A percentile compares a stretch with the other conserved stretches of the same genome.
Evolutionary conservation across 2,113 vertebrate genomes (phyloP).

Genomic region (Xyliphius kryptos): DNA sequence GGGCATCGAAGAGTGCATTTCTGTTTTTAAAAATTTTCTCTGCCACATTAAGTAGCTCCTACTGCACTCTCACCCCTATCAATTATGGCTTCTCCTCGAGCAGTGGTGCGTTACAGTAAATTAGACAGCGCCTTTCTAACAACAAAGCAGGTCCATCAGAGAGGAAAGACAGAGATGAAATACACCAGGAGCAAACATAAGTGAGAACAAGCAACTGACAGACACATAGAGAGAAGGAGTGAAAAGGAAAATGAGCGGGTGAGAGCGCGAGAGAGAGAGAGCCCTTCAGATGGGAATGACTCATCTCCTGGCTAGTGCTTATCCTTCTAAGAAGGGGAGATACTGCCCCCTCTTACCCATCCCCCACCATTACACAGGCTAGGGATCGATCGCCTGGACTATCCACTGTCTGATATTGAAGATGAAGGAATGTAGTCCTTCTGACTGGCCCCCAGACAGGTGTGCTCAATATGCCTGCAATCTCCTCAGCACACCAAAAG

Average conservation of each 20-base stretch:
- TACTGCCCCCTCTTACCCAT: slow-evolving; percentile 3
- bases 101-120: slow-evolving; percentile 31
- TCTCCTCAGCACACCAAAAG: slow-evolving; percentile 34
- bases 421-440: slow-evolving; percentile 36
- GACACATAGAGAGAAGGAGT: background rate
- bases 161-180: background rate
- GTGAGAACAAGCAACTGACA: background rate
- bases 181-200: background rate
- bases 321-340: slow-evolving; percentile 35
- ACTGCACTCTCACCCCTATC: slow-evolving; percentile 9
- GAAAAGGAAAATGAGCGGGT: background rate
- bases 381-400: slow-evolving; percentile 41
- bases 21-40: slow-evolving; percentile 20
- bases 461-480: slow-evolving; percentile 32
- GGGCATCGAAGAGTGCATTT: too few relatives aligned
- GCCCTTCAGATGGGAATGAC: slow-evolving; percentile 39
- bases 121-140: slow-evolving; percentile 31
- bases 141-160: slow-evolving; percentile 16
- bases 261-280: slow-evolving; percentile 7
- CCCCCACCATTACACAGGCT: slow-evolving; percentile 27
- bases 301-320: slow-evolving; percentile 37
- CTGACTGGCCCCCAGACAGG: slow-evolving; percentile 37
- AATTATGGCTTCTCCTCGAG: slow-evolving; percentile 28
- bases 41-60: slow-evolving; percentile 28
- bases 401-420: slow-evolving; percentile 42